Percentiles rank a stretch among this genome's conserved stretches.
Conservation (phyloP, 2,888 invertebrate species). For the Pterobdella sp. region DNA sequence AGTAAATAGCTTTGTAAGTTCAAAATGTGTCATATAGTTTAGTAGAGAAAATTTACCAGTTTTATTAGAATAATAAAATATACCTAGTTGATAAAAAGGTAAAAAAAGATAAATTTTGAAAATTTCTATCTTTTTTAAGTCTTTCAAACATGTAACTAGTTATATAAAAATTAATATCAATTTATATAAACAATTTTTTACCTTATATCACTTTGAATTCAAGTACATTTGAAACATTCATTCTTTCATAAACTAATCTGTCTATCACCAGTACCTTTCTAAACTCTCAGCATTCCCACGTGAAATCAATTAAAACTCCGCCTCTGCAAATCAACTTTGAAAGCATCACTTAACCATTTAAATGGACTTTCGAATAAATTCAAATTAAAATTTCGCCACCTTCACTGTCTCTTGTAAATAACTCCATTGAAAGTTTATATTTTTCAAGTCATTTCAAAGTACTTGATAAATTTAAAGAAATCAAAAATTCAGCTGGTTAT, state of each 20-base stretch:
- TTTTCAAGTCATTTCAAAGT: too few relatives aligned
- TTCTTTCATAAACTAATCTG: not conserved
- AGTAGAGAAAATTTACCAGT: too few relatives aligned
- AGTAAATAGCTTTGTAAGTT: too few relatives aligned
- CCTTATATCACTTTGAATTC: not conserved
- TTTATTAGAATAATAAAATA: too few relatives aligned
- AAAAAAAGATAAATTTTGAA: too few relatives aligned
- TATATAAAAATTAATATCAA: too few relatives aligned
- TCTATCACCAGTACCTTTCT: not conserved
- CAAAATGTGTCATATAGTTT: too few relatives aligned
- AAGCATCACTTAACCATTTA: not conserved
- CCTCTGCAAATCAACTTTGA: constrained; percentile 12
- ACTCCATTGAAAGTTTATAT: not conserved
- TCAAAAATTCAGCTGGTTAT: too few relatives aligned
- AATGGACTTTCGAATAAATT: not conserved
- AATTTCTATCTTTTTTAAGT: too few relatives aligned
- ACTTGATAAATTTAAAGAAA: too few relatives aligned
- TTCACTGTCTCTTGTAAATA: not conserved
- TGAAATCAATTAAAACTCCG: not conserved
- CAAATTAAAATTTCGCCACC: not conserved
- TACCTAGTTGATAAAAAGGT: too few relatives aligned
- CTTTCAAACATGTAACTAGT: too few relatives aligned
- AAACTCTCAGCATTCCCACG: not conserved
- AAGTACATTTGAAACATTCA: not conserved
- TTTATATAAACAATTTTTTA: not conserved